Evolutionary conservation across 2,113 vertebrate species (phyloP).

Genomic region (Bos taurus): ARS-UCD2.0 NC_037328.1:90919001-90919500

Average conservation of each 20-base stretch:
- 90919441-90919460: background rate
- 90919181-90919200: background rate
- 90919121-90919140: too few species aligned
- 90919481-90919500: background rate
- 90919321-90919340: background rate
- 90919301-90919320: background rate
- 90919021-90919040: too few species aligned
- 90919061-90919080: fast-evolving
- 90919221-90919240: background rate
- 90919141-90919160: too few species aligned
- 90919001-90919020: too few species aligned
- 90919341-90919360: background rate
- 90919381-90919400: background rate
- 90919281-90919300: background rate
- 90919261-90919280: background rate
- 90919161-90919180: too few species aligned
- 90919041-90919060: too few species aligned
- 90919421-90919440: background rate
- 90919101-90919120: too few species aligned
- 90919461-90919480: background rate
- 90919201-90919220: background rate
- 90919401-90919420: background rate
- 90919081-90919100: too few species aligned
- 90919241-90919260: background rate
- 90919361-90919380: background rate